These are phyloP conservation scores for Poecilia velifera DNA, from an alignment of 2,797 vertebrate species.

Conservation along the genomic window DNA sequence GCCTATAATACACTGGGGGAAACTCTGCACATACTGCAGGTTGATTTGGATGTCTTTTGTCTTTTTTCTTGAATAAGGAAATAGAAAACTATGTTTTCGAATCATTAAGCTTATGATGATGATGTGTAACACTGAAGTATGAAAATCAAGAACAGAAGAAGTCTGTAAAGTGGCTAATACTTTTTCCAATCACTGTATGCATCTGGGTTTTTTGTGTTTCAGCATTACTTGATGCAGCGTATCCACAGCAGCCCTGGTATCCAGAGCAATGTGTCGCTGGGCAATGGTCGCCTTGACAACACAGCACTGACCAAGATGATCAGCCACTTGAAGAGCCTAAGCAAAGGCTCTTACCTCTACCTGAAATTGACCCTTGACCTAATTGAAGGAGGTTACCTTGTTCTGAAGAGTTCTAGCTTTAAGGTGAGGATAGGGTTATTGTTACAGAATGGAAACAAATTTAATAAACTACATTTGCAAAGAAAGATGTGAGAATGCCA, in stretches of 20 bases:
- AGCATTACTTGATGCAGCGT: conserved; percentile 92
- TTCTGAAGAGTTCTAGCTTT: conserved; percentile 98
- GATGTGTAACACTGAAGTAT: too few species aligned
- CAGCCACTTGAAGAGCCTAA: conserved; percentile 94
- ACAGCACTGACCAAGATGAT: conserved; percentile 91
- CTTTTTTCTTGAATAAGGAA: neutral
- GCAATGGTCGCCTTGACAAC: conserved; percentile 94
- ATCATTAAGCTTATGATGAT: neutral
- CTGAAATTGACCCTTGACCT: conserved; percentile 97
- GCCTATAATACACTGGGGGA: too few species aligned
- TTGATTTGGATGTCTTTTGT: neutral
- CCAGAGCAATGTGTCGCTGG: conserved; percentile 95
- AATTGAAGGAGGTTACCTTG: conserved; percentile 95
- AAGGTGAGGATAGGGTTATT: conserved; percentile 74
- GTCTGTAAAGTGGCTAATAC: neutral
- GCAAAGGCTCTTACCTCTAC: conserved; percentile 95
- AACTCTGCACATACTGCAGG: neutral
- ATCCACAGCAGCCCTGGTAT: conserved; percentile 96
- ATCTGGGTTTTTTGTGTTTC: neutral
- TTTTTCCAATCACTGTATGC: neutral
- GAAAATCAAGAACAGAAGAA: neutral
- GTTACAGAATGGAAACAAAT: neutral
- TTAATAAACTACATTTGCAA: neutral
- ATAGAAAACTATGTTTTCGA: neutral
- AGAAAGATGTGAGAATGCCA: neutral